phyloP scores from a whole-genome alignment of 2,888 invertebrate genomes.

The Galerucella nymphaeae region DNA sequence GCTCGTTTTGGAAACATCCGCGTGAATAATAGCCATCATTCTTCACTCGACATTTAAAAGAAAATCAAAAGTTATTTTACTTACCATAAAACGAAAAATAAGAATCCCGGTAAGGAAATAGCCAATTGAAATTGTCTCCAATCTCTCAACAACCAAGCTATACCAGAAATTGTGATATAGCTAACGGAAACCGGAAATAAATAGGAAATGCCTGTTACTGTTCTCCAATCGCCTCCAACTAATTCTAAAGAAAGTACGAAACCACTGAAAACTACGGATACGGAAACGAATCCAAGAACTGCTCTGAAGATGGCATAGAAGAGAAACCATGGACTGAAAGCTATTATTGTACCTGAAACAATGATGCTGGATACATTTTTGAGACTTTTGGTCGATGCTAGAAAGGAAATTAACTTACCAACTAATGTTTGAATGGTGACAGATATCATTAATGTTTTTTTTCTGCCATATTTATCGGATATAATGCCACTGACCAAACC shows the following conservation, averaged over 20 bases:
- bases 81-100: constrained; percentile 76
- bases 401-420: constrained; percentile 61
- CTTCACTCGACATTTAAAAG: no score
- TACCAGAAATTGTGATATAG: constrained; percentile 78
- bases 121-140: constrained; percentile 80
- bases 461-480: constrained; percentile 83
- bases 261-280: constrained; percentile 85
- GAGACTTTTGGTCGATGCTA: background rate
- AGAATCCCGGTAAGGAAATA: constrained; percentile 77
- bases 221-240: constrained; percentile 83
- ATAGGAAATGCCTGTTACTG: constrained; percentile 83
- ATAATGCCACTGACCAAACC: constrained; percentile 83
- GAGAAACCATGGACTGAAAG: constrained; percentile 77
- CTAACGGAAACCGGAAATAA: constrained; percentile 82
- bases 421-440: constrained; percentile 76
- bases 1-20: no score
- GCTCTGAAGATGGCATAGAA: constrained; percentile 78
- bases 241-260: constrained; percentile 83
- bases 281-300: constrained; percentile 79
- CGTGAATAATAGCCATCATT: no score
- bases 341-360: constrained; percentile 67
- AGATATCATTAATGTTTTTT: constrained; percentile 78
- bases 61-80: no score
- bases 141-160: constrained; percentile 77
- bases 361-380: no score